phyloP scores from a whole-genome alignment of 2,113 vertebrate species.

The Oreotrochilus melanogaster region DNA sequence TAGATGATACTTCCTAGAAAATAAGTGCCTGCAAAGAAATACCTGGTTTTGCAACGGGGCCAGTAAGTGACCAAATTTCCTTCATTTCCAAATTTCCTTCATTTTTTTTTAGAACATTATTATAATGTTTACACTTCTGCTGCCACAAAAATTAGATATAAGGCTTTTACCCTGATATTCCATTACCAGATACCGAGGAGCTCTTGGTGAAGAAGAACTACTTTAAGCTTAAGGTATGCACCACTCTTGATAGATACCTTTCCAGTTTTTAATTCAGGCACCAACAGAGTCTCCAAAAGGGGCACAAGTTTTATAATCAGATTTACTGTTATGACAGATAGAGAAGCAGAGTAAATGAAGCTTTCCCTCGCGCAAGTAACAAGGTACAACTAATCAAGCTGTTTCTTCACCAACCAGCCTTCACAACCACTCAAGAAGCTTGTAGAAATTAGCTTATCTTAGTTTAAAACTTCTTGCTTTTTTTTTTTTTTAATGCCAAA shows the following conservation, averaged over 20 bases:
- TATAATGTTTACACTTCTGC: not conserved
- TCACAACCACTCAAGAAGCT: not conserved
- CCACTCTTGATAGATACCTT: not conserved
- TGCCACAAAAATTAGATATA: not conserved
- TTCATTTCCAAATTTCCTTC: not conserved
- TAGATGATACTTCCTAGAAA: not conserved
- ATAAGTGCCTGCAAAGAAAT: not conserved
- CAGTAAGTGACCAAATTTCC: not conserved
- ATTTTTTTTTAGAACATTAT: not conserved
- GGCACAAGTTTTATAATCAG: not conserved
- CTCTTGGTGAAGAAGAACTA: not conserved
- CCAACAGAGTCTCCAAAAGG: not conserved
- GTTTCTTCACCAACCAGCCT: not conserved
- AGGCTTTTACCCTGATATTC: not conserved
- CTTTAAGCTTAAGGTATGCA: not conserved
- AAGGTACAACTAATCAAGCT: not conserved
- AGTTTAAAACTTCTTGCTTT: not conserved
- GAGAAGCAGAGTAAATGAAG: not conserved
- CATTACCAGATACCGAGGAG: not conserved
- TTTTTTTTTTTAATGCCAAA: not conserved
- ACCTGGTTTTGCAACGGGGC: not conserved
- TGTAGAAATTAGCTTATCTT: not conserved
- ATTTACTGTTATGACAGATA: not conserved
- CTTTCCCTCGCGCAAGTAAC: not conserved
- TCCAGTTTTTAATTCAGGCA: not conserved